Evolutionary conservation across 2,888 invertebrate species (phyloP).

Genomic region (Phaonia tiefii): DNA sequence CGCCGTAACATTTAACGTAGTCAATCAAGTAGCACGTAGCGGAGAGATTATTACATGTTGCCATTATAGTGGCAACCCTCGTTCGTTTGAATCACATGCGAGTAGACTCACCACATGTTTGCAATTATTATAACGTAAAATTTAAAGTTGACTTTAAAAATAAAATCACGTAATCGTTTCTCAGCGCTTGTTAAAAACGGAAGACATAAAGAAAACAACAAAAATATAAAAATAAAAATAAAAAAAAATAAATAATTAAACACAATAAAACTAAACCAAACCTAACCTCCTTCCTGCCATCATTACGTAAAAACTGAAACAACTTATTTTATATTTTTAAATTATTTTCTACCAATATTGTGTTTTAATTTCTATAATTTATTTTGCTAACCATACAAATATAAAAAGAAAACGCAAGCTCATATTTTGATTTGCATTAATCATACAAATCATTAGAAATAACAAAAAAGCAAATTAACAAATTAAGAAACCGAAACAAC

Average conservation of each 20-base stretch:
- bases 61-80: not conserved
- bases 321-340: slow-evolving; percentile 53
- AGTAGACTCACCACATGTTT: not conserved
- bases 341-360: slow-evolving; percentile 45
- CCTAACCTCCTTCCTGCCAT: slow-evolving; percentile 60
- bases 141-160: not conserved
- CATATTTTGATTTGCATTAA: slow-evolving; percentile 27
- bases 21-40: not conserved
- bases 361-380: slow-evolving; percentile 45
- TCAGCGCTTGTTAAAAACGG: slow-evolving; percentile 29
- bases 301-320: slow-evolving; percentile 63
- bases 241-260: not conserved
- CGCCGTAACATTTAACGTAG: slow-evolving; percentile 17
- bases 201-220: slow-evolving; percentile 10
- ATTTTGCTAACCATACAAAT: slow-evolving; percentile 55
- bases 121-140: slow-evolving; percentile 55
- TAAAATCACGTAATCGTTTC: not conserved
- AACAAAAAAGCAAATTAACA: slow-evolving; percentile 41
- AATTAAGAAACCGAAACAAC: slow-evolving; percentile 45
- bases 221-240: too few relatives aligned
- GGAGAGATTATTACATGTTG: not conserved
- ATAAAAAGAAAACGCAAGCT: slow-evolving; percentile 31
- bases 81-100: not conserved
- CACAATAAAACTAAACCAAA: slow-evolving; percentile 7
- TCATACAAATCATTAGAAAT: slow-evolving; percentile 45